A percentile compares a stretch with the other conserved stretches of the same genome.
Conservation (phyloP, 2,113 vertebrate genomes). For the Macquaria ambigua region DNA sequence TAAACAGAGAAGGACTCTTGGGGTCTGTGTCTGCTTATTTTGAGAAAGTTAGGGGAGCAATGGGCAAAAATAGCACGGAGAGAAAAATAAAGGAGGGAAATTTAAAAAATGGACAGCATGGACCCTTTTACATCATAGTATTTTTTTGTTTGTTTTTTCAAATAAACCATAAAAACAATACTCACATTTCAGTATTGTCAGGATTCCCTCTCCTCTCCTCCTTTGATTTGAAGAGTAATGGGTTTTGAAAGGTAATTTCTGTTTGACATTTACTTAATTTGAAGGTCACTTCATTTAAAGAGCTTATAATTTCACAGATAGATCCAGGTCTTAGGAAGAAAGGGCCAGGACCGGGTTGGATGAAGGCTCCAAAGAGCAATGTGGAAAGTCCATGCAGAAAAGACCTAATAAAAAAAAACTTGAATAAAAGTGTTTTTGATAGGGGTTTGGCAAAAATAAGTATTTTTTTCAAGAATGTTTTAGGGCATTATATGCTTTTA, state of each 20-base stretch:
- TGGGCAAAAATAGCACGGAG: too few relatives aligned
- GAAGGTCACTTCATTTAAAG: background rate
- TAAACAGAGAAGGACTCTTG: conserved; percentile 40
- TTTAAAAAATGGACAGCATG: background rate
- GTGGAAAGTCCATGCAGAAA: background rate
- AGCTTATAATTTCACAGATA: background rate
- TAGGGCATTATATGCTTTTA: background rate
- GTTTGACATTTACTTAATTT: background rate
- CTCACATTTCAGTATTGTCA: background rate
- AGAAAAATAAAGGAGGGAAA: background rate
- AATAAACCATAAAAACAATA: background rate
- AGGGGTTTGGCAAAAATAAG: background rate
- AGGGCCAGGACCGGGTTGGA: background rate
- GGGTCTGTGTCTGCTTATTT: conserved; percentile 6
- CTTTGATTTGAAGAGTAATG: background rate
- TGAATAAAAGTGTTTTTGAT: background rate
- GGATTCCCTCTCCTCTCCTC: background rate
- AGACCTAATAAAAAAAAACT: background rate
- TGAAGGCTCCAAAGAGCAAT: background rate
- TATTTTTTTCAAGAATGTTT: too few relatives aligned
- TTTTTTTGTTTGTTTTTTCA: background rate
- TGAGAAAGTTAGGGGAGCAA: background rate
- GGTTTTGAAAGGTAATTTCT: background rate
- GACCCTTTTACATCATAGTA: background rate
- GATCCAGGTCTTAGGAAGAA: background rate